Base-by-base conservation (phyloP, 2,113 vertebrate species). In the Psilopogon haemacephalus region DNA sequence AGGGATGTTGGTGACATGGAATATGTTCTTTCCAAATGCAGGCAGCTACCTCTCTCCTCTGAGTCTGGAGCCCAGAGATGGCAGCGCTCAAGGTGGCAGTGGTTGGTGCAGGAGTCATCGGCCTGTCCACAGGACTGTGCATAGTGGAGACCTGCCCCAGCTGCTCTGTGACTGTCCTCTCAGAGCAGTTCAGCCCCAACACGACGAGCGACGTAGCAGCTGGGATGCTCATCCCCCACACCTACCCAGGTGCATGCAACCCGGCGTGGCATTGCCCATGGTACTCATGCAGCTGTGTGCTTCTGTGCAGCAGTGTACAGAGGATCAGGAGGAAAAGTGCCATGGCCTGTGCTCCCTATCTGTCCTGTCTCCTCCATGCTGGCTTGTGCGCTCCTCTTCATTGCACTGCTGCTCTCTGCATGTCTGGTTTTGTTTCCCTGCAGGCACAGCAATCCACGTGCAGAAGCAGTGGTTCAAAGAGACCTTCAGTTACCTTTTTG, bases 171-270 rank as follows among this genome's bases (percentile, higher is more conserved):
- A 98, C 98, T 0, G 59, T 99, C 54, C 80, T 99, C 77, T 96
- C 98, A 2, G 98, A 99, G 17, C 97, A 93, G 84, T 99, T 99
- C 95, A 98, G 98, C 50, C 99, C 98, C 1, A 75, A 98, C 71
- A 99, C 99, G 33, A 99, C 98, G 2, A 98, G 99, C 0, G 98
- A 99, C 7, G 97, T 98, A 20, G 99, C 99, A 15, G 99, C 99
- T 1, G 99, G 99, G 28, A 98, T 99, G 38, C 96, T 99, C 46
- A 97, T 98, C 55, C 97, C 98, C 18, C 95, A 96, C 6, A 32
- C 86, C 18, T 98, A 96, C 78, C 97, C 98, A 98, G 99, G 99
- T 99, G 80, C 8, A 97, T 87, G 63, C 23, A 26, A 8, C 13
- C 60, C 2, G 1, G 23, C 3, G 0, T 20, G 42, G 27, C 4